phyloP scores from a whole-genome alignment of 2,797 vertebrate species.

The Microtus agrestis region DNA sequence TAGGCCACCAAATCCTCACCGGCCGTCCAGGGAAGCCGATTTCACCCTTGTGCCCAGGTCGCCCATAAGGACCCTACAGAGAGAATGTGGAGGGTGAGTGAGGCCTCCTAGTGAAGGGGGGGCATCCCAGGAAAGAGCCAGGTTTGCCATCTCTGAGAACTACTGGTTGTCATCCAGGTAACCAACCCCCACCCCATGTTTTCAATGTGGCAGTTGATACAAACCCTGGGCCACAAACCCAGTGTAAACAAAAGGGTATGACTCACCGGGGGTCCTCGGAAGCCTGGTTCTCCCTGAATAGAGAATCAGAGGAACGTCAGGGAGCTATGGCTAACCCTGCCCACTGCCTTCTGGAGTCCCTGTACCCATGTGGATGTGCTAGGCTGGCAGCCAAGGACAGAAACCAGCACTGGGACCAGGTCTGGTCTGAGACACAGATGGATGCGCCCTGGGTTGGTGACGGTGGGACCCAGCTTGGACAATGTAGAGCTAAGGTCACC shows the following conservation, averaged over 20 bases:
- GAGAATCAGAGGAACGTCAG: constrained; percentile 10
- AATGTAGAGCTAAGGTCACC: background rate
- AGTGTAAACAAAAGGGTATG: accelerated
- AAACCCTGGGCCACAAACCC: accelerated
- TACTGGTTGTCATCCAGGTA: accelerated
- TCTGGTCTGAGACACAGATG: accelerated
- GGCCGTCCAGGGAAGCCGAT: constrained; percentile 98
- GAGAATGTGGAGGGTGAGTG: background rate
- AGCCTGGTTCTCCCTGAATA: constrained; percentile 86
- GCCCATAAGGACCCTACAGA: constrained; percentile 86
- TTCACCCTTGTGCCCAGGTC: constrained; percentile 94
- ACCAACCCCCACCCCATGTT: background rate
- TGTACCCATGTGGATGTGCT: background rate
- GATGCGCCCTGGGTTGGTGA: too few relatives aligned
- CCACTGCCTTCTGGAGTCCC: accelerated
- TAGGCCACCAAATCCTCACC: constrained; percentile 87
- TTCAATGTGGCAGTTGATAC: background rate
- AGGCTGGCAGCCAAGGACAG: background rate
- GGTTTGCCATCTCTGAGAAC: background rate
- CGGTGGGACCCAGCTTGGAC: background rate
- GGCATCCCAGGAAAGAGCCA: background rate
- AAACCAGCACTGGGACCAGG: background rate
- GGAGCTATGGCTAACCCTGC: accelerated
- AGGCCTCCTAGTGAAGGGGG: too few relatives aligned
- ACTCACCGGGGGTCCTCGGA: constrained; percentile 83